Evolutionary conservation across 2,113 vertebrate species (phyloP).

Genomic region (Nettapus auritus): DNA sequence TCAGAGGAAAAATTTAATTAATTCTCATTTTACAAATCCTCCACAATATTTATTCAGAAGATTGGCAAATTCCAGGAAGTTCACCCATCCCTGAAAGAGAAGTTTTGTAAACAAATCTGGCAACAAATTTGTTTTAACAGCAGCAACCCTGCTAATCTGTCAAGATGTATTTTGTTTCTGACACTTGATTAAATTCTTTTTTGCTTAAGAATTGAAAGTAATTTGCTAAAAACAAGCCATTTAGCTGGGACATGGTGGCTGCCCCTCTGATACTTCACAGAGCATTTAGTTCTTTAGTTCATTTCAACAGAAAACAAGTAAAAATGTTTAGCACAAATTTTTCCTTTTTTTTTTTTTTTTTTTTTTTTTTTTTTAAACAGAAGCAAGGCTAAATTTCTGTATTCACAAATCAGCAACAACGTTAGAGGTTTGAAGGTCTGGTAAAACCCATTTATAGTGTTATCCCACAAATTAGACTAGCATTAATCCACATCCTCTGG

Average conservation of each 20-base stretch:
- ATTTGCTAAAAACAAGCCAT: conserved; percentile 33
- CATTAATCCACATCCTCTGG: background rate
- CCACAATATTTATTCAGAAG: conserved; percentile 59
- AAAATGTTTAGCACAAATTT: background rate
- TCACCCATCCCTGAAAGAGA: conserved; percentile 57
- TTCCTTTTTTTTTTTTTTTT: background rate
- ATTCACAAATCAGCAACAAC: background rate
- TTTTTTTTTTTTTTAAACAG: background rate
- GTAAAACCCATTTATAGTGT: background rate
- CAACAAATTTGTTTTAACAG: conserved; percentile 58
- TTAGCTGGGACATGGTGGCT: conserved; percentile 24
- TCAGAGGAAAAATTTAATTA: conserved; percentile 53
- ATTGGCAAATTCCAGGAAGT: conserved; percentile 51
- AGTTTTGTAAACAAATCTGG: conserved; percentile 69
- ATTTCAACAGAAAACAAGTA: background rate
- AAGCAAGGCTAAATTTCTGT: background rate
- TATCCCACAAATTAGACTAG: background rate
- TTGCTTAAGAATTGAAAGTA: conserved; percentile 33
- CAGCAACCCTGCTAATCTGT: conserved; percentile 39
- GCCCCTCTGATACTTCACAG: background rate
- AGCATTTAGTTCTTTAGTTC: conserved; percentile 22
- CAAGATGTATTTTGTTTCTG: conserved; percentile 39
- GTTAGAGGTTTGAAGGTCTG: background rate
- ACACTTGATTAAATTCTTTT: conserved; percentile 39
- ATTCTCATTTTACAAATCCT: conserved; percentile 56